These are phyloP conservation scores for Nomada fabriciana DNA, from an alignment of 2,888 invertebrate genomes.

Conservation along the genomic window DNA sequence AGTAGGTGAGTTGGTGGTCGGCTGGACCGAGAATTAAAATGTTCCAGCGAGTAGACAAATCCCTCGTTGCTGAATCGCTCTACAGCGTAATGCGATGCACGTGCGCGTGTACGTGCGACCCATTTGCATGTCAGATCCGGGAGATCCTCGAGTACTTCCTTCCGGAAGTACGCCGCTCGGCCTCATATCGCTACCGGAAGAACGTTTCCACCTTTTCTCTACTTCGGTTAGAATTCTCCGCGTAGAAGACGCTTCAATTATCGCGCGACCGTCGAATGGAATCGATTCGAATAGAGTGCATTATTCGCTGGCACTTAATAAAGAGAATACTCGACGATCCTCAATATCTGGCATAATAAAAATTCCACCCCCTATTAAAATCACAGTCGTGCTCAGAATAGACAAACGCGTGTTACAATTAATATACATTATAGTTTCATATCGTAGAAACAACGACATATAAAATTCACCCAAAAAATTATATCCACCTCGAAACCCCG, in stretches of 20 bases:
- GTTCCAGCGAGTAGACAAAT: slow-evolving; percentile 56
- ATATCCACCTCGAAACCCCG: too few relatives aligned
- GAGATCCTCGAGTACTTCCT: slow-evolving; percentile 14
- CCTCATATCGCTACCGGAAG: slow-evolving; percentile 15
- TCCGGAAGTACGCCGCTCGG: slow-evolving; percentile 22
- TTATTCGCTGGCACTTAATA: neutral
- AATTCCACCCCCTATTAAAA: too few relatives aligned
- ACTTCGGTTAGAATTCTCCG: slow-evolving; percentile 11
- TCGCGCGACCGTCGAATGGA: neutral
- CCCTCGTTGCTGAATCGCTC: slow-evolving; percentile 37
- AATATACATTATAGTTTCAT: too few relatives aligned
- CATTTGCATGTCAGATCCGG: slow-evolving; percentile 56
- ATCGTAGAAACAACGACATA: too few relatives aligned
- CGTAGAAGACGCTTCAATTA: slow-evolving; percentile 6
- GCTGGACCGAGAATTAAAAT: slow-evolving; percentile 52
- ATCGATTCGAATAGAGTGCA: neutral
- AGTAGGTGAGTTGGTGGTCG: slow-evolving; percentile 85
- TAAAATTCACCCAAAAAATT: too few relatives aligned
- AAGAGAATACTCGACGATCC: too few relatives aligned
- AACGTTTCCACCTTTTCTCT: neutral
- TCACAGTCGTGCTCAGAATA: too few relatives aligned
- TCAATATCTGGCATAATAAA: too few relatives aligned
- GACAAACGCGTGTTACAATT: too few relatives aligned
- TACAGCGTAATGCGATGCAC: slow-evolving; percentile 46
- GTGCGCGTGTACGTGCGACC: slow-evolving; percentile 54